Conservation (phyloP, 92 coral and sea anemone genomes). For the Epizoanthus fatuus region DNA sequence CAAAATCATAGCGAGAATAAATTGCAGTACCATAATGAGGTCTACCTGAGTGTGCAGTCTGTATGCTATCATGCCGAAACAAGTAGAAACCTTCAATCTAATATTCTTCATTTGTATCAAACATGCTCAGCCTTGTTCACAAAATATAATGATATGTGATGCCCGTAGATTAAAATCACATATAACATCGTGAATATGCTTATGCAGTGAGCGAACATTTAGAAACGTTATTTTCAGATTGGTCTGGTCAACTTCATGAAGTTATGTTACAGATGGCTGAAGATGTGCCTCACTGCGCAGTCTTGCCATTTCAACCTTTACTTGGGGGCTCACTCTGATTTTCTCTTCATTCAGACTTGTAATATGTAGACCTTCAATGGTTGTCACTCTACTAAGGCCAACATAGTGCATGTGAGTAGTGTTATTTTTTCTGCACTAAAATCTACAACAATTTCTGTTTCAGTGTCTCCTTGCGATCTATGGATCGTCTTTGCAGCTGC, state of each 20-base stretch:
- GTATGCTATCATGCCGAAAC: not conserved
- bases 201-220: conserved; percentile 43
- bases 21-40: conserved; percentile 62
- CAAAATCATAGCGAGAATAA: conserved; percentile 52
- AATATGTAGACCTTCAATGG: conserved; percentile 8
- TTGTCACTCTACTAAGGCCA: conserved; percentile 25
- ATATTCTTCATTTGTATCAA: conserved; percentile 33
- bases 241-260: conserved; percentile 14
- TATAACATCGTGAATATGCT: conserved; percentile 41
- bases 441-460: conserved; percentile 43
- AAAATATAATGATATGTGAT: conserved; percentile 37
- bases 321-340: conserved; percentile 3
- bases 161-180: conserved; percentile 36
- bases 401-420: conserved; percentile 12
- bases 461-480: conserved; percentile 59
- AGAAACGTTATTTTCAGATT: conserved; percentile 32
- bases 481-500: conserved; percentile 55
- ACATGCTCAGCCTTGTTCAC: conserved; percentile 42
- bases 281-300: not conserved
- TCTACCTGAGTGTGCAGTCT: not conserved
- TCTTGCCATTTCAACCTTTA: conserved; percentile 7
- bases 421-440: conserved; percentile 38
- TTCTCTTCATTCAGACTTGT: conserved; percentile 31
- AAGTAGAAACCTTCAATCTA: conserved; percentile 21
- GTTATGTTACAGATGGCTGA: conserved; percentile 27